Evolutionary conservation across 1,140 invertebrate genomes (phyloP), one percentile per base, ranked within the genome.

Genomic region (Drosophila pruinosa): DNA sequence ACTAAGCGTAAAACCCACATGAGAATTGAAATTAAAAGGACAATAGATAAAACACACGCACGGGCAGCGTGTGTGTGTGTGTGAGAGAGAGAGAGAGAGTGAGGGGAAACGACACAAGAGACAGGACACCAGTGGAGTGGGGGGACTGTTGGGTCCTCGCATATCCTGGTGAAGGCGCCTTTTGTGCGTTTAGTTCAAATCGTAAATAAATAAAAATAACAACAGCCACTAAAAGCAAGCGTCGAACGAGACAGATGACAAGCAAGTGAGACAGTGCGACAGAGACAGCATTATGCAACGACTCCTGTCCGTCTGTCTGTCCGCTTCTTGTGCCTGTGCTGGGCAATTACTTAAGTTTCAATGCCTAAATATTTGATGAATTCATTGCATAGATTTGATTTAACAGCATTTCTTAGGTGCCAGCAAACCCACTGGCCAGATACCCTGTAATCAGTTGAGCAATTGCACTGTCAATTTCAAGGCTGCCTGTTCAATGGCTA

Each of bases 11-110:
- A 81, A 81, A 54, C 78, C 78, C 73, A 81, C 78, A 81, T 74
- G 78, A 73, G 73, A 81, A 81, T 81, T 81, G 78, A 81, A 81
- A 81, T 81, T 81, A 81, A 81, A 81, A 81, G 78, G 78, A 81
- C 73, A 81, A 81, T 75, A 81, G 78, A 81, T 81, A 81, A 76
- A 75, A 74, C 53, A 81, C 78, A 81, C 78, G 78, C 77, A 81
- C 69, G 43, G 47, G 17, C 47, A 45, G 41, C 14, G 15, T 12
- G 12, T 12, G 36, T 31, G 28, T 8, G 36, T 4, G n/a, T n/a
- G n/a, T n/a, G 41, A 15, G 41, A 45, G 24, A 10, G 47, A 19
- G 1, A 10, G 28, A 19, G 45, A 7, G 17, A 39, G 28, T 4
- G n/a, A 24, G 21, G 31, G n/a, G 26, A 24, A 21, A 19, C 5